These are phyloP conservation scores for Portunus trituberculatus DNA, from an alignment of 1,140 invertebrate genomes.

Conservation along the genomic window DNA sequence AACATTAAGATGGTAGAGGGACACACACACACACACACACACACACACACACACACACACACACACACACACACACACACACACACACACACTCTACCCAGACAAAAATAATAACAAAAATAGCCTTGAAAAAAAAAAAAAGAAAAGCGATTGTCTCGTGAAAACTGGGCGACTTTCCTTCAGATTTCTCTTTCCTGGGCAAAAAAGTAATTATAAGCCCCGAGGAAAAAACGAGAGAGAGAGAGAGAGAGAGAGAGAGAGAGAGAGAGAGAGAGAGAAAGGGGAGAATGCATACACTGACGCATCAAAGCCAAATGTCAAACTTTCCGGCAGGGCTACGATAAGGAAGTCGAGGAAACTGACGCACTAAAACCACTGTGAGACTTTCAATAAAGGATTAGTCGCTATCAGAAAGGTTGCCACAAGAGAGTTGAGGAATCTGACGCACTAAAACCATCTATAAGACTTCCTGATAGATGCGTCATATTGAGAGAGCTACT, in stretches of 20 bases:
- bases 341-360: background rate
- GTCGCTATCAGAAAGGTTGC: no score
- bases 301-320: background rate
- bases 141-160: background rate
- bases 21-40: background rate
- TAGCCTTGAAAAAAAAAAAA: background rate
- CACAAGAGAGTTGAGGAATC: no score
- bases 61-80: background rate
- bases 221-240: background rate
- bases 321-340: background rate
- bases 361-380: no score
- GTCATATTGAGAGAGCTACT: no score
- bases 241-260: background rate
- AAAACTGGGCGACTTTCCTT: background rate
- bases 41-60: conserved; percentile 26
- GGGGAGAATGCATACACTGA: background rate
- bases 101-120: background rate
- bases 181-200: background rate
- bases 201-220: no score
- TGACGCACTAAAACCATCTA: no score
- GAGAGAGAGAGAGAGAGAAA: background rate
- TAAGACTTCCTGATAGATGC: no score
- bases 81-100: no score
- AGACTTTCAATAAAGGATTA: no score
- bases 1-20: no score